These are phyloP conservation scores for Labeo catla DNA, from an alignment of 2,113 vertebrate genomes.

Conservation along the genomic window DNA sequence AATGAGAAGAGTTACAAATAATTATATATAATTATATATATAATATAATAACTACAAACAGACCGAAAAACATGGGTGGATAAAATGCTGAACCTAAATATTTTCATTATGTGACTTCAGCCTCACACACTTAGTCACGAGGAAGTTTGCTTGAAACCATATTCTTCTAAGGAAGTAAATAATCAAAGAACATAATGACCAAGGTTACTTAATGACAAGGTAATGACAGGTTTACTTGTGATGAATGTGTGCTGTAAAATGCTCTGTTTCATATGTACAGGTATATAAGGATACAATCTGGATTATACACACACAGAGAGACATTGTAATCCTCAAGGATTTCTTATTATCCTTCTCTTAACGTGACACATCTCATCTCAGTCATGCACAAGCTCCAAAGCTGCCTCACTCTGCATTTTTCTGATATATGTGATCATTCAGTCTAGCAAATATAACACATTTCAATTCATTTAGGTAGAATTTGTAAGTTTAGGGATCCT, in stretches of 20 bases:
- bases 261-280: conserved; percentile 33
- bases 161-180: neutral
- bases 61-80: neutral
- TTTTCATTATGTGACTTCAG: neutral
- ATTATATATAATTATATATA: too few relatives aligned
- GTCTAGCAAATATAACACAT: neutral
- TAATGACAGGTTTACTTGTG: neutral
- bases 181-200: neutral
- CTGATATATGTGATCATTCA: neutral
- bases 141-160: neutral
- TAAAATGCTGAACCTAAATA: neutral
- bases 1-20: neutral
- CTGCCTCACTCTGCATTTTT: conserved; percentile 4
- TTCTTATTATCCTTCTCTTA: conserved; percentile 4
- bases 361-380: neutral
- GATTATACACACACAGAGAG: conserved; percentile 14
- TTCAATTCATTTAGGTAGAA: neutral
- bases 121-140: neutral
- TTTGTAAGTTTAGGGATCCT: neutral
- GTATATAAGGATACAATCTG: neutral
- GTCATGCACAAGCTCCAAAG: neutral
- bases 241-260: neutral
- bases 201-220: neutral
- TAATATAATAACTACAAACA: neutral
- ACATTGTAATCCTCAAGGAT: conserved; percentile 33